Conservation (phyloP, 2,797 vertebrate species). For the Periophthalmus magnuspinnatus region DNA sequence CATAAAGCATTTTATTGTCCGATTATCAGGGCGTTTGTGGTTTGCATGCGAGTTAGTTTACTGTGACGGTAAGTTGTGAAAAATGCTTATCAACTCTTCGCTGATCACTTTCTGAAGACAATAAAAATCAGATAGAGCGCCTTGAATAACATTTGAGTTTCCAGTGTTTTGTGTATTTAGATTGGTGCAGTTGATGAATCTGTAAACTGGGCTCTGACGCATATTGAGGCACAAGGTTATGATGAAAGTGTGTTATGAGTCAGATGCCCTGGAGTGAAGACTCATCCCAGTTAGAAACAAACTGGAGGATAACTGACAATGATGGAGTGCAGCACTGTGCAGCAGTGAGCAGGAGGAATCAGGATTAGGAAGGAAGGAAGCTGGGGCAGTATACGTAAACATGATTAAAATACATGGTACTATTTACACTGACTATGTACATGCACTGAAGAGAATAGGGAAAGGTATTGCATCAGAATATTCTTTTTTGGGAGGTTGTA, state of each 20-base stretch:
- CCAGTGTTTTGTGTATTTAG: slow-evolving; percentile 28
- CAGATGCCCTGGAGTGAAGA: slow-evolving; percentile 46
- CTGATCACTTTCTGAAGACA: too few species aligned
- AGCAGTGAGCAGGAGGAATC: slow-evolving; percentile 17
- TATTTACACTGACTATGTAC: too few species aligned
- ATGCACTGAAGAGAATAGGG: too few species aligned
- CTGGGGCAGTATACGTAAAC: slow-evolving; percentile 1
- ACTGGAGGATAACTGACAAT: slow-evolving; percentile 48
- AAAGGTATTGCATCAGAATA: not conserved
- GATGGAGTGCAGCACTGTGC: slow-evolving; percentile 36
- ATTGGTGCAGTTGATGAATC: slow-evolving; percentile 37
- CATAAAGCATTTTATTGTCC: too few species aligned
- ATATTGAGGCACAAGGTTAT: slow-evolving; percentile 31
- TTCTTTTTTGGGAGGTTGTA: not conserved
- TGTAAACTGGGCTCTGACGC: slow-evolving; percentile 25
- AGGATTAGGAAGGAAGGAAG: slow-evolving; percentile 6
- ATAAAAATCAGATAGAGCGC: too few species aligned
- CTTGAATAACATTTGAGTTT: not conserved
- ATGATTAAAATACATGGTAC: slow-evolving; percentile 3
- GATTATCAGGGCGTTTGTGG: too few species aligned
- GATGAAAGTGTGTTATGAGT: slow-evolving; percentile 40
- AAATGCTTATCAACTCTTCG: too few species aligned
- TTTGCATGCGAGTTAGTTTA: too few species aligned
- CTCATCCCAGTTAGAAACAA: slow-evolving; percentile 39
- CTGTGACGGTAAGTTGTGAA: too few species aligned